phyloP scores from a whole-genome alignment of 2,113 vertebrate genomes.

The Hemibagrus wyckioides region DNA sequence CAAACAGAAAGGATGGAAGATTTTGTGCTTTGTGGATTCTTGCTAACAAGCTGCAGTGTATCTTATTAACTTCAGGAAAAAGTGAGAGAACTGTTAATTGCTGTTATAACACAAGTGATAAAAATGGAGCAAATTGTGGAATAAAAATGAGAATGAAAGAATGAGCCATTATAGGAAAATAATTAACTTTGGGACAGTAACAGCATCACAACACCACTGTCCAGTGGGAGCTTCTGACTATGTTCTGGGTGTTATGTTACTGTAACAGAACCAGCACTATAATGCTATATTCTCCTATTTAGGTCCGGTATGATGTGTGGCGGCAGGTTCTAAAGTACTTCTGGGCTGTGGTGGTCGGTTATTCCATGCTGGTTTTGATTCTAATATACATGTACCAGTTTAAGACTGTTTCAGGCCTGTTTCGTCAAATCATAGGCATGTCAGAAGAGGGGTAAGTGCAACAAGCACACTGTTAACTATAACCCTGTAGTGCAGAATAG shows the following conservation, averaged over 20 bases:
- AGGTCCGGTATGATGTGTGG: slow-evolving; percentile 70
- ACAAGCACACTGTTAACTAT: neutral
- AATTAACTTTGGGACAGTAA: slow-evolving; percentile 42
- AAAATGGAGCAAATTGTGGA: neutral
- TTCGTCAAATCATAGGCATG: slow-evolving; percentile 75
- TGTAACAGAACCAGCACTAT: slow-evolving; percentile 44
- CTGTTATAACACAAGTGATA: neutral
- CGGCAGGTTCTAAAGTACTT: slow-evolving; percentile 72
- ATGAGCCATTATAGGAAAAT: neutral
- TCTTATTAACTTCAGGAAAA: neutral
- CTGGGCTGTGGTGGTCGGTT: slow-evolving; percentile 74
- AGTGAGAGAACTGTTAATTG: neutral
- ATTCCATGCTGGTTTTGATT: slow-evolving; percentile 77
- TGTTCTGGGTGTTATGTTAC: neutral
- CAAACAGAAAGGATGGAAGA: neutral
- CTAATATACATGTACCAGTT: slow-evolving; percentile 79
- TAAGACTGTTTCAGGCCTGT: slow-evolving; percentile 74
- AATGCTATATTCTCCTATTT: slow-evolving; percentile 8
- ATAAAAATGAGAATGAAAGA: neutral
- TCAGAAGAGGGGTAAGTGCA: slow-evolving; percentile 76
- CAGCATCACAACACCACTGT: neutral
- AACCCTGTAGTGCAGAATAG: neutral
- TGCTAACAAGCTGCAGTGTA: neutral
- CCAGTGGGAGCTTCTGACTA: neutral
- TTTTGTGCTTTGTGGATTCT: neutral